These are phyloP conservation scores for Bostrychus sinensis DNA, from an alignment of 2,113 vertebrate genomes.

Conservation along the genomic window DNA sequence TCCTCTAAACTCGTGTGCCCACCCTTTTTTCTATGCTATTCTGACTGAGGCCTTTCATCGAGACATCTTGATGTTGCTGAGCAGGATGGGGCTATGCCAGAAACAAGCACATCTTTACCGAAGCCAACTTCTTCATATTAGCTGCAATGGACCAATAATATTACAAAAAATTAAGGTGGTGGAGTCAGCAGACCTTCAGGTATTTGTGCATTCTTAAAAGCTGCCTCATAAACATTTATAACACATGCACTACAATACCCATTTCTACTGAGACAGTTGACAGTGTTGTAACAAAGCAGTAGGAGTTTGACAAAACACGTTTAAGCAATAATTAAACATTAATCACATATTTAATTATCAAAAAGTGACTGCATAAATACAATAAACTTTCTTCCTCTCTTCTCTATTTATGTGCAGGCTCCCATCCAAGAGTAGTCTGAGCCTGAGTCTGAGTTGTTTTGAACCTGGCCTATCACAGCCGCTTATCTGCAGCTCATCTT, in stretches of 20 bases:
- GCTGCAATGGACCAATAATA: not conserved
- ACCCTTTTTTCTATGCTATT: slow-evolving; percentile 91
- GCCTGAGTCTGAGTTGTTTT: not conserved
- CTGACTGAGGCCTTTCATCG: slow-evolving; percentile 88
- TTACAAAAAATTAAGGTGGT: not conserved
- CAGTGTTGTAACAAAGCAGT: no score
- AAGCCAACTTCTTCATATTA: slow-evolving; percentile 73
- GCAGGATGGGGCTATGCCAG: slow-evolving; percentile 85
- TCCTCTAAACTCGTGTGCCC: slow-evolving; percentile 91
- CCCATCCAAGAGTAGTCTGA: not conserved
- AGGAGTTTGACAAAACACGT: no score
- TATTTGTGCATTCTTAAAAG: not conserved
- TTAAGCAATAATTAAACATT: no score
- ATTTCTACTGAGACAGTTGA: no score
- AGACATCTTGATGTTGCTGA: slow-evolving; percentile 87
- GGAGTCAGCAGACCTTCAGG: not conserved
- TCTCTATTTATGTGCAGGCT: not conserved
- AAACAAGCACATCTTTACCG: slow-evolving; percentile 82
- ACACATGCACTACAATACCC: no score
- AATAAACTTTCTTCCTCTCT: not conserved
- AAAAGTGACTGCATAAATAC: no score
- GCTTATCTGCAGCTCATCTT: no score
- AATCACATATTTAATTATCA: no score
- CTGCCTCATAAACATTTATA: not conserved
- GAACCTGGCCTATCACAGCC: no score